phyloP scores from a whole-genome alignment of 2,797 vertebrate genomes.

The Lepilemur septentrionalis region DNA sequence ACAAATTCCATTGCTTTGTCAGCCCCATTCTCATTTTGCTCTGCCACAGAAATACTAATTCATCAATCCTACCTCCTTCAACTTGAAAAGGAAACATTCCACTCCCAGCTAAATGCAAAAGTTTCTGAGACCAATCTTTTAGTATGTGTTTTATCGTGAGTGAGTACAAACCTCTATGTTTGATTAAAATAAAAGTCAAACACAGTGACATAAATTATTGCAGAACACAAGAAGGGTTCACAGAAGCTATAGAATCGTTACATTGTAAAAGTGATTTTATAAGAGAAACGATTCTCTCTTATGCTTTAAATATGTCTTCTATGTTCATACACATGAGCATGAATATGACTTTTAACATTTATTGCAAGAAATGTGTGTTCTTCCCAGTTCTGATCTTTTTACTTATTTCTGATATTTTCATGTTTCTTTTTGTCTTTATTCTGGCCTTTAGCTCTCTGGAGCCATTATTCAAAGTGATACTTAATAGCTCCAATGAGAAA shows the following conservation, averaged over 20 bases:
- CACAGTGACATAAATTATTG: conserved; percentile 48
- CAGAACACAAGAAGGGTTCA: background rate
- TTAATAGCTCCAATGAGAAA: conserved; percentile 52
- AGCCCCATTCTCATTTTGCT: background rate
- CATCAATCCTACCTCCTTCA: background rate
- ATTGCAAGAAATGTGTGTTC: conserved; percentile 30
- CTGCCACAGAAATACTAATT: background rate
- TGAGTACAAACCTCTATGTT: conserved; percentile 43
- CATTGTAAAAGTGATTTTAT: conserved; percentile 15
- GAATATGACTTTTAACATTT: background rate
- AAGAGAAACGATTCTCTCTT: background rate
- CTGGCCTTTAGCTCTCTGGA: conserved; percentile 45
- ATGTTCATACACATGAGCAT: background rate
- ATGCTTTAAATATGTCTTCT: background rate
- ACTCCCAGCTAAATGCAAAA: conserved; percentile 24
- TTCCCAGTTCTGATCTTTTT: conserved; percentile 15
- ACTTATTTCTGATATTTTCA: conserved; percentile 40
- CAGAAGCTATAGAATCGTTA: conserved; percentile 19
- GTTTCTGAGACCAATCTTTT: conserved; percentile 55
- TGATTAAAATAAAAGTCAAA: conserved; percentile 70
- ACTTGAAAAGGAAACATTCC: background rate
- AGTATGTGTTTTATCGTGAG: conserved; percentile 28
- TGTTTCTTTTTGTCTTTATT: conserved; percentile 34
- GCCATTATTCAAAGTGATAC: conserved; percentile 49
- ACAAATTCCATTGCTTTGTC: background rate